These are phyloP conservation scores for Odontophorus gujanensis DNA, from an alignment of 2,113 vertebrate species.

Conservation along the genomic window DNA sequence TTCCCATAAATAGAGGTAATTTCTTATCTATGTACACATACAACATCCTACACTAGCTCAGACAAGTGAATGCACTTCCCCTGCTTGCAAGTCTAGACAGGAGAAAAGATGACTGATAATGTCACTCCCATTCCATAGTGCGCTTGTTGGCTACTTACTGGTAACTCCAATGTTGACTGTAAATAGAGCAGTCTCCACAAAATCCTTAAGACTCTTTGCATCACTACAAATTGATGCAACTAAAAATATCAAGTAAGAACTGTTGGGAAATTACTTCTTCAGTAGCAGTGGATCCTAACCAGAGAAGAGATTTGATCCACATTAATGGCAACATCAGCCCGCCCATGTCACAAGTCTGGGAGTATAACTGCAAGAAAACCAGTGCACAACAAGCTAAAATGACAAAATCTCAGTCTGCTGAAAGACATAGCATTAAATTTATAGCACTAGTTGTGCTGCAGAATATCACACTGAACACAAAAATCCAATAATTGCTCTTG, in stretches of 20 bases:
- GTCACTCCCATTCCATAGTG: slow-evolving; percentile 6
- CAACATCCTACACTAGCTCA: slow-evolving; percentile 4
- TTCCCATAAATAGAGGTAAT: slow-evolving; percentile 43
- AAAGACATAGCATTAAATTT: background rate
- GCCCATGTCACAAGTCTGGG: background rate
- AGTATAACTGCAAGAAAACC: background rate
- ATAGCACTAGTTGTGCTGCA: background rate
- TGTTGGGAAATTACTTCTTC: background rate
- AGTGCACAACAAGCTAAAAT: background rate
- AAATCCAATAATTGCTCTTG: background rate
- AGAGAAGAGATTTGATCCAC: background rate
- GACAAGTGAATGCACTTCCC: slow-evolving; percentile 16
- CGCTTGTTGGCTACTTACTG: background rate
- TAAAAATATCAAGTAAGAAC: background rate
- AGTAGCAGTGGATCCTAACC: background rate
- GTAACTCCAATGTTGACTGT: background rate
- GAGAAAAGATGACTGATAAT: slow-evolving; percentile 39
- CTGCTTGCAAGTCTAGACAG: slow-evolving; percentile 16
- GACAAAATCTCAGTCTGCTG: background rate
- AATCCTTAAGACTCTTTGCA: background rate
- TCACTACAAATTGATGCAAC: background rate
- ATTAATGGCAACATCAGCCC: background rate
- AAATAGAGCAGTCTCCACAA: slow-evolving; percentile 17
- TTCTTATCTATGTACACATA: slow-evolving; percentile 51
- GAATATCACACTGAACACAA: background rate